Base-by-base conservation (phyloP, 2,888 invertebrate species). In the Ectobius pallidus region DNA sequence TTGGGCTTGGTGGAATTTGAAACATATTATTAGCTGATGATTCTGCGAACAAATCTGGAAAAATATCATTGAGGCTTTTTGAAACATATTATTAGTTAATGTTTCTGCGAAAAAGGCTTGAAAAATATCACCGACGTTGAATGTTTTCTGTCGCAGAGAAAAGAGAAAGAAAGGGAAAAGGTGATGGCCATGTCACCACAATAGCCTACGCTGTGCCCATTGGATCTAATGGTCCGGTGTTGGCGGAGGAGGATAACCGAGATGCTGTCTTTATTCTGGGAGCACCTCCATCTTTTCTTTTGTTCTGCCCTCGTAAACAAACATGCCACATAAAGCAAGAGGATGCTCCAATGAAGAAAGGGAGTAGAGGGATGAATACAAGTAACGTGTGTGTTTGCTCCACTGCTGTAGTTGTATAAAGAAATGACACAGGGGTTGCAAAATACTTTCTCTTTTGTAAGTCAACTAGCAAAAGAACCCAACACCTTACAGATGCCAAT, bases 301-400 rank as follows among this genome's bases (percentile, higher is more conserved):
- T 49, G 61, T 62, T 62, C 61, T 62, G 27, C 58, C 7, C n/a
- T 42, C 70, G 67, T 71, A 71, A 71, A 71, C 71, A 71, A 71
- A 67, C 67, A 71, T 71, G 67, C 42, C 71, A 70, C 70, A 70
- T 70, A 71, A 68, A 67, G 42, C 55, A 71, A 46, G 27, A 46
- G 25, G 65, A n/a, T 18, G 25, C 58, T 0, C 16, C 58, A 58
- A 30, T 58, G 58, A 32, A 30, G n/a, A 16, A n/a, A 30, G 16
- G 30, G 32, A n/a, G 32, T 2, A 58, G 18, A n/a, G 58, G 46
- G 18, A 4, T 34, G 34, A 34, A 18, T 14, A 16, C n/a, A 14
- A n/a, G 58, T 30, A 58, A 30, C 22, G 32, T 32, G 30, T 6
- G 0, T 52, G 52, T 52, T 52, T 30, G 27, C 27, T n/a, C n/a